phyloP scores from a whole-genome alignment of 2,888 invertebrate genomes.

The Spilosoma lubricipeda region DNA sequence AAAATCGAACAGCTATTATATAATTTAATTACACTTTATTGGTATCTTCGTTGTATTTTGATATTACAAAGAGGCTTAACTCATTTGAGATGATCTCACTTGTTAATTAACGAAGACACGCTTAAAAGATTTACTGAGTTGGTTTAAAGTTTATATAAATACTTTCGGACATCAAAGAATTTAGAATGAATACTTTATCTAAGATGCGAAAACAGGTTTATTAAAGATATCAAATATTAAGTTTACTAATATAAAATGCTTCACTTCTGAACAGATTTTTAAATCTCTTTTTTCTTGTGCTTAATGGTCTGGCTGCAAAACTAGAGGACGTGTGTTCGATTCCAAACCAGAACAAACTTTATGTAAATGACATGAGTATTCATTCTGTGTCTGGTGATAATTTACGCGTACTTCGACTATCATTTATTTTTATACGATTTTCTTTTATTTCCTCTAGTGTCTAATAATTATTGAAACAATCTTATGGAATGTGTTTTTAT shows the following conservation, averaged over 20 bases:
- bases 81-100: conserved; percentile 31
- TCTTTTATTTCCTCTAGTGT: no score
- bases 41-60: conserved; percentile 17
- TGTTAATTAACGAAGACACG: conserved; percentile 40
- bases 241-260: not conserved
- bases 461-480: no score
- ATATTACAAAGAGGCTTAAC: conserved; percentile 21
- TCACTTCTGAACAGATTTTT: not conserved
- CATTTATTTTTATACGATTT: no score
- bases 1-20: not conserved
- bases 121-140: conserved; percentile 39
- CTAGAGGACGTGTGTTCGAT: no score
- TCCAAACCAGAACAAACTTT: no score
- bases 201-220: conserved; percentile 22
- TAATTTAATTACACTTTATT: conserved; percentile 13
- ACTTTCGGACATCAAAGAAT: conserved; percentile 37
- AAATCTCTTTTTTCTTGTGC: no score
- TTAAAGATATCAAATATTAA: conserved; percentile 9
- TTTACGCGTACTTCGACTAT: no score
- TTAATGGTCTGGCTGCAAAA: no score
- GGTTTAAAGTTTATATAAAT: conserved; percentile 33
- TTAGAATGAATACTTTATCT: conserved; percentile 20
- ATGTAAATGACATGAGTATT: no score
- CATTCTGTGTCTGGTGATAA: no score
- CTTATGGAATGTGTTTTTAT: no score